Evolutionary conservation across 2,888 invertebrate genomes (phyloP).

Genomic region (Papilio demoleus): DNA sequence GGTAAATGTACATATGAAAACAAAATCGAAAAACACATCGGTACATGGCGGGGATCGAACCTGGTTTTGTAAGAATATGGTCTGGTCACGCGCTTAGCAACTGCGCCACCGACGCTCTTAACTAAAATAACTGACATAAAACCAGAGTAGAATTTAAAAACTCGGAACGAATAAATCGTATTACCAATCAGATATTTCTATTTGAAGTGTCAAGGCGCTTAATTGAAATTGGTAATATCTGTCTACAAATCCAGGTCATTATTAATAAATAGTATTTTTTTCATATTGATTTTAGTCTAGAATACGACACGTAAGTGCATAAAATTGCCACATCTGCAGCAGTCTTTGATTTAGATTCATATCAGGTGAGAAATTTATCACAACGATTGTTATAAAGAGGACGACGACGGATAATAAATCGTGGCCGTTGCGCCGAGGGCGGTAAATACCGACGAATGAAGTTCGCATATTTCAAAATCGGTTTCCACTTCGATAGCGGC

Average conservation of each 20-base stretch:
- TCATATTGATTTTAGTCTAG: background rate
- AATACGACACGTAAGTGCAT: background rate
- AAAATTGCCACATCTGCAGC: constrained; percentile 2
- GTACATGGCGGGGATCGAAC: no score
- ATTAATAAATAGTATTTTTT: background rate
- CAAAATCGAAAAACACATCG: no score
- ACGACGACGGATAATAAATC: constrained; percentile 22
- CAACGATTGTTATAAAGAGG: constrained; percentile 12
- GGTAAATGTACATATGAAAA: no score
- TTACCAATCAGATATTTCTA: no score
- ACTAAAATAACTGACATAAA: no score
- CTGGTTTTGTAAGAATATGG: no score
- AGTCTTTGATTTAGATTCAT: constrained; percentile 21
- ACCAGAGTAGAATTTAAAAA: no score
- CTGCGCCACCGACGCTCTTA: no score
- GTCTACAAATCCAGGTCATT: background rate
- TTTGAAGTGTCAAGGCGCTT: no score
- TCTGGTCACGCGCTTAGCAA: no score
- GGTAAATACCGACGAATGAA: constrained; percentile 28
- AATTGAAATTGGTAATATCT: background rate
- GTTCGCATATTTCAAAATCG: constrained; percentile 26
- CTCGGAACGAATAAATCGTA: no score
- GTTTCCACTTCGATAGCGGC: constrained; percentile 12
- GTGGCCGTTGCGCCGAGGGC: background rate
- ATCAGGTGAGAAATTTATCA: constrained; percentile 19